Percentiles rank a stretch among this genome's conserved stretches.
phyloP scores from a whole-genome alignment of 2,888 invertebrate genomes.

The Drosophila subquinaria region DNA sequence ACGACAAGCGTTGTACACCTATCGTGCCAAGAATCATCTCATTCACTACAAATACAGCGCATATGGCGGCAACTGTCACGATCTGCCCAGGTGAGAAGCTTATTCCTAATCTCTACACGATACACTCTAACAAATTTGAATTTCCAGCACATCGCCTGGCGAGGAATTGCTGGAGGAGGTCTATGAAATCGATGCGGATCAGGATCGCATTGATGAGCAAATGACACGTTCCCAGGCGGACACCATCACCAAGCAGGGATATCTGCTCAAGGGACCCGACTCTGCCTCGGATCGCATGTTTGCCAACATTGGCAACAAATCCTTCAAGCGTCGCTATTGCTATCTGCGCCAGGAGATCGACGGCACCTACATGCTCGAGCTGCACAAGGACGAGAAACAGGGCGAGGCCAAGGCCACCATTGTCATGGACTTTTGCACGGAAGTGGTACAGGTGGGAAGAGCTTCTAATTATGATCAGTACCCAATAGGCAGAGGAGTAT shows the following conservation, averaged over 20 bases:
- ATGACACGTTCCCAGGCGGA: slow-evolving; percentile 89
- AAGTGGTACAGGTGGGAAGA: slow-evolving; percentile 91
- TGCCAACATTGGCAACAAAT: slow-evolving; percentile 95
- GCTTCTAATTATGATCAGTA: slow-evolving; percentile 6
- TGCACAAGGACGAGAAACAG: slow-evolving; percentile 97
- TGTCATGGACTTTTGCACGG: slow-evolving; percentile 97
- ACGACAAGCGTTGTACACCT: slow-evolving; percentile 89
- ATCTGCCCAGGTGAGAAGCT: slow-evolving; percentile 90
- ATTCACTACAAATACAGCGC: slow-evolving; percentile 96
- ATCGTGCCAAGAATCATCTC: slow-evolving; percentile 95
- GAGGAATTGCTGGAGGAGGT: slow-evolving; percentile 92
- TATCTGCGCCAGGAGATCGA: slow-evolving; percentile 95
- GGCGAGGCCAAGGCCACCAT: slow-evolving; percentile 96
- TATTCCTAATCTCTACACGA: neutral
- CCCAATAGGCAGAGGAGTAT: neutral
- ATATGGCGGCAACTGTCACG: slow-evolving; percentile 94
- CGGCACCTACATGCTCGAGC: slow-evolving; percentile 95
- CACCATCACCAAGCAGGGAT: slow-evolving; percentile 95
- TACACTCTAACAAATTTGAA: neutral
- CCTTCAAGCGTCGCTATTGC: slow-evolving; percentile 95
- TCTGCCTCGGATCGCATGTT: slow-evolving; percentile 95
- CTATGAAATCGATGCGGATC: slow-evolving; percentile 95
- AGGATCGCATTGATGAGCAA: slow-evolving; percentile 91
- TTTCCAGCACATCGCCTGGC: slow-evolving; percentile 85
- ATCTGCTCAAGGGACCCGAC: slow-evolving; percentile 96